Evolutionary conservation across 53 echinoderm and acorn worm species (phyloP).

Genomic region (Arbacia lixula): DNA sequence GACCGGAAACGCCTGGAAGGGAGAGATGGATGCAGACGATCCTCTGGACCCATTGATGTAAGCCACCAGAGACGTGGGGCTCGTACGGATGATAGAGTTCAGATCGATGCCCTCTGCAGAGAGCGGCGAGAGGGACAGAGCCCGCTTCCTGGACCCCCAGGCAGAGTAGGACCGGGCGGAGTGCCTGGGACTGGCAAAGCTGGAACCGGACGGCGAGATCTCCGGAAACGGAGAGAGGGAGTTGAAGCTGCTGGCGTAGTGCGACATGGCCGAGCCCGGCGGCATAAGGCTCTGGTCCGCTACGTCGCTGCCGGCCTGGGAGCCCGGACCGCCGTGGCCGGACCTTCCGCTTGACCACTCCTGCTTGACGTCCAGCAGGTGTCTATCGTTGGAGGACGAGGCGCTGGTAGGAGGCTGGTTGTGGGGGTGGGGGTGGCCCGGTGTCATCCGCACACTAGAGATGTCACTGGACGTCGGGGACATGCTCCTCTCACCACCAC

Average conservation of each 20-base stretch:
- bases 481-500: slow-evolving; percentile 15
- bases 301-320: slow-evolving; percentile 91
- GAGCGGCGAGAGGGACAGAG: slow-evolving; percentile 89
- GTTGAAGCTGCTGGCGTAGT: slow-evolving; percentile 92
- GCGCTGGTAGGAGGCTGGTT: slow-evolving; percentile 65
- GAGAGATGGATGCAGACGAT: slow-evolving; percentile 94
- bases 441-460: slow-evolving; percentile 83
- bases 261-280: slow-evolving; percentile 95
- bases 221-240: slow-evolving; percentile 99
- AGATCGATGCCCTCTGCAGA: slow-evolving; percentile 91
- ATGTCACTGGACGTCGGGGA: slow-evolving; percentile 95
- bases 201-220: slow-evolving; percentile 93
- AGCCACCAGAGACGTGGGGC: slow-evolving; percentile 95
- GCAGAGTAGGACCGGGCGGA: slow-evolving; percentile 93
- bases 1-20: slow-evolving; percentile 74
- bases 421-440: slow-evolving; percentile 50
- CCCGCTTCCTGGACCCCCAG: slow-evolving; percentile 82
- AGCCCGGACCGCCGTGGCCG: slow-evolving; percentile 78
- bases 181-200: slow-evolving; percentile 96
- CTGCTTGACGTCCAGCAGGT: slow-evolving; percentile 85
- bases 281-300: slow-evolving; percentile 83
- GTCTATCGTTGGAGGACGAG: slow-evolving; percentile 38
- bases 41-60: slow-evolving; percentile 94
- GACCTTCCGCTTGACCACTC: slow-evolving; percentile 67
- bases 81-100: slow-evolving; percentile 92